A percentile compares a stretch with the other conserved stretches of the same genome.
Conservation (phyloP, 2,113 vertebrate species). For the Sclerurus mexicanus region DNA sequence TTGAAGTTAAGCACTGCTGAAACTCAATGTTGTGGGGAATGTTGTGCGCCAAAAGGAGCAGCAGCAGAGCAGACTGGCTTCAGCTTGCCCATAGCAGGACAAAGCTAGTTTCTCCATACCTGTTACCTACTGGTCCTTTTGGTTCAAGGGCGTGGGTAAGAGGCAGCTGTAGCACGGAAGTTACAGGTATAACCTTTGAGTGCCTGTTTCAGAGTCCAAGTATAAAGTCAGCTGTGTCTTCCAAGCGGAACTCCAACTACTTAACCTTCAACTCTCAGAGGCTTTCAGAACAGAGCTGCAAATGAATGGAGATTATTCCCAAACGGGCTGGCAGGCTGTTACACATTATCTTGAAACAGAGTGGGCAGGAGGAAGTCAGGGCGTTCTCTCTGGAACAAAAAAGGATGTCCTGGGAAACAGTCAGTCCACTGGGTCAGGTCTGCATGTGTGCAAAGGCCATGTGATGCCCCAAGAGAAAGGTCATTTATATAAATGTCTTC, state of each 20-base stretch:
- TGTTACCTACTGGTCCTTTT: not conserved
- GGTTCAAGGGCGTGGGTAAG: not conserved
- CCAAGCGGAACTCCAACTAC: not conserved
- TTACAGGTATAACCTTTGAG: not conserved
- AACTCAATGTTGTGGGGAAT: accelerated
- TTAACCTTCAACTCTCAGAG: not conserved
- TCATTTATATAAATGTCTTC: not conserved
- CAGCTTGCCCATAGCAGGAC: not conserved
- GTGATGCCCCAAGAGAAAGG: not conserved
- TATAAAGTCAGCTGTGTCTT: not conserved
- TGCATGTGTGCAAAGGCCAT: not conserved
- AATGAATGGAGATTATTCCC: not conserved
- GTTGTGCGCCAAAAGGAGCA: constrained; percentile 11
- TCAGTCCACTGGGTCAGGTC: accelerated
- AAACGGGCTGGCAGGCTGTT: not conserved
- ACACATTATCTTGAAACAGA: not conserved
- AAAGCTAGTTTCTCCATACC: not conserved
- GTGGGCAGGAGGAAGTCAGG: not conserved
- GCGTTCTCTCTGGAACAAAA: not conserved
- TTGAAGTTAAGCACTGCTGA: not conserved
- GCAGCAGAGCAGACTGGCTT: not conserved
- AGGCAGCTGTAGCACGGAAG: not conserved
- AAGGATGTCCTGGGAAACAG: not conserved
- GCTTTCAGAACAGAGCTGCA: not conserved
- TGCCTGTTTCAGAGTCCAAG: not conserved